Conservation (phyloP, 2,113 vertebrate genomes). For the Scomber colias region DNA sequence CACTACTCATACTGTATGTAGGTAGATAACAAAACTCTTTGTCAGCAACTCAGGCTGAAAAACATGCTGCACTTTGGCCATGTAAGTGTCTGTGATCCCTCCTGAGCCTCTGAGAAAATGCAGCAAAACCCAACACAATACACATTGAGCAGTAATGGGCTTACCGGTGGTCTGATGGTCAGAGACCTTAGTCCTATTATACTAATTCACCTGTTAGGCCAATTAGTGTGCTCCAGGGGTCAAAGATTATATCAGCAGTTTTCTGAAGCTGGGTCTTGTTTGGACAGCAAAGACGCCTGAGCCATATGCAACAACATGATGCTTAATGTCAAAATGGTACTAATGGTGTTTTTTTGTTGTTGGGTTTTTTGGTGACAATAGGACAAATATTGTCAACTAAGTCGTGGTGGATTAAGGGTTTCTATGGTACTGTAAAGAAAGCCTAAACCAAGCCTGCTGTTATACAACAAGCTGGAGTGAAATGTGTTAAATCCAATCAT, state of each 20-base stretch:
- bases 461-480: conserved; percentile 19
- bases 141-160: conserved; percentile 40
- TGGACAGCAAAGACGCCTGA: conserved; percentile 1
- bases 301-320: neutral
- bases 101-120: conserved; percentile 37
- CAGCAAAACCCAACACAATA: conserved; percentile 45
- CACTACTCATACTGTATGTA: neutral
- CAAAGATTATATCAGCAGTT: conserved; percentile 22
- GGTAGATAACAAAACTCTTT: neutral
- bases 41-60: conserved; percentile 19
- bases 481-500: neutral
- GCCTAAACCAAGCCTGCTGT: neutral
- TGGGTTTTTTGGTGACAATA: too few relatives aligned
- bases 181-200: conserved; percentile 55
- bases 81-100: conserved; percentile 47
- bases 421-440: too few relatives aligned
- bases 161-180: conserved; percentile 59
- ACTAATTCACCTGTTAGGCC: conserved; percentile 28
- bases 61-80: conserved; percentile 47
- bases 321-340: too few relatives aligned
- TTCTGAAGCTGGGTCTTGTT: neutral
- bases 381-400: too few relatives aligned
- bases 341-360: too few relatives aligned
- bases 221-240: conserved; percentile 7
- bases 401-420: too few relatives aligned